Base-by-base conservation (phyloP, 2,888 invertebrate genomes). In the Latrodectus hesperus region DNA sequence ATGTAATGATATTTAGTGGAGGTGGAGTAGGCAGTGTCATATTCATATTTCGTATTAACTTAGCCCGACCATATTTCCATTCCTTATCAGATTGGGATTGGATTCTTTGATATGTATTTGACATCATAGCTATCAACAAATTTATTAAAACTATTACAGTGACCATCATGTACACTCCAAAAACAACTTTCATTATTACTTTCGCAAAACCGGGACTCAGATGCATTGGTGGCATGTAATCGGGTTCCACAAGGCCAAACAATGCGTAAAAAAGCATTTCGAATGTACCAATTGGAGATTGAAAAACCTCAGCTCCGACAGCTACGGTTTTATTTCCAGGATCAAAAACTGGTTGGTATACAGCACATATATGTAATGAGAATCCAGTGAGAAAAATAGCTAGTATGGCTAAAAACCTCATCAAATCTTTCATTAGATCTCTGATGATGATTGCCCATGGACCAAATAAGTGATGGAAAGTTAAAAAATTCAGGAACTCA, bases 371-470 rank as follows among this genome's bases (percentile, higher is more conserved):
- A 91, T 97, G 97, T 95, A 99, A 96, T 1, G 99, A 99, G 93
- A 99, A 99, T 88, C 99, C 99, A 91, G 98, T 96, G 90, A 99
- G 97, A 93, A 99, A 99, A 92, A 99, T 98, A 55, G 97, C 96
- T 92, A 99, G 93, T 49, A 99, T 99, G 67, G 99, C 99, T 89
- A 99, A 94, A 93, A 99, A 99, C 52, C 90, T 78, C 68, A 90
- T 80, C 16, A 90, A 65, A 84, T 90, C 90, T 82, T 90, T 90
- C 87, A 91, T 90, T 3, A 91, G 89, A 90, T 93, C 93, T 51
- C 99, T 97, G 91, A 99, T 99, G 92, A 99, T 99, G 92, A 99
- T 99, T 64, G 99, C 99, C 99, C 99, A 99, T 0, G 99, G 99
- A 72, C 99, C 99, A 92, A 99, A 99, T 49, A 99, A 94, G 93